Evolutionary conservation across 2,888 invertebrate genomes (phyloP).

Genomic region (Caenorhabditis panamensis): DNA sequence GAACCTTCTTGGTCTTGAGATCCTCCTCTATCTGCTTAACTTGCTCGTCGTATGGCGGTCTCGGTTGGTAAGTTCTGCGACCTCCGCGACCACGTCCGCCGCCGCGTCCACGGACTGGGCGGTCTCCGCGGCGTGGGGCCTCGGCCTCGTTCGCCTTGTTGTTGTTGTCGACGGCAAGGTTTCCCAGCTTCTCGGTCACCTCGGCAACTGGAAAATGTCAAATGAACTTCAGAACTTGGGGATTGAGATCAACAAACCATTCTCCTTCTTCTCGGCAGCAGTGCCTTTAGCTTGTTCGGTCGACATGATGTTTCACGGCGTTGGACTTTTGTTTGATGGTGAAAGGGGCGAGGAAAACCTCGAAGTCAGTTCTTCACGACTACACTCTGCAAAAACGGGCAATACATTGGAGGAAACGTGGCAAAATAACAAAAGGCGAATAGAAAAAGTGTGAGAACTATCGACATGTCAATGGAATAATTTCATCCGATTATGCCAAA

Average conservation of each 20-base stretch:
- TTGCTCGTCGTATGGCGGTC: slow-evolving; percentile 40
- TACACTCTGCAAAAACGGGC: slow-evolving; percentile 56
- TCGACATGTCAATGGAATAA: neutral
- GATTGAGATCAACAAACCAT: slow-evolving; percentile 9
- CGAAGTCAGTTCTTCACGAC: slow-evolving; percentile 61
- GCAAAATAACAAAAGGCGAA: neutral
- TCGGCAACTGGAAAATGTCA: slow-evolving; percentile 46
- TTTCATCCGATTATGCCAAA: neutral
- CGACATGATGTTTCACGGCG: slow-evolving; percentile 62
- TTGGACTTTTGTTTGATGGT: slow-evolving; percentile 58
- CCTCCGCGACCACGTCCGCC: slow-evolving; percentile 51
- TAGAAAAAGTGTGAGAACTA: neutral
- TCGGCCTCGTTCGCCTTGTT: slow-evolving; percentile 57
- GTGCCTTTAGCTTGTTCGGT: slow-evolving; percentile 49
- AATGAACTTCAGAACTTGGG: slow-evolving; percentile 54
- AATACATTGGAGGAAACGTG: neutral
- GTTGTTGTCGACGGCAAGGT: slow-evolving; percentile 63
- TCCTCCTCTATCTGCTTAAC: slow-evolving; percentile 59
- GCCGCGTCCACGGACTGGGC: slow-evolving; percentile 44
- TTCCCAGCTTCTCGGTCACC: slow-evolving; percentile 63
- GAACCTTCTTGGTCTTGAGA: slow-evolving; percentile 59
- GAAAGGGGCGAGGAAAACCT: slow-evolving; percentile 65
- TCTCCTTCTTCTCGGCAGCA: slow-evolving; percentile 41
- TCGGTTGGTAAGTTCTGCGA: slow-evolving; percentile 26
- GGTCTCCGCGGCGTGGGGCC: slow-evolving; percentile 39